Percentiles rank a stretch among this genome's conserved stretches.
These are phyloP conservation scores for Papilio elwesi DNA, from an alignment of 2,888 invertebrate genomes.

Conservation along the genomic window DNA sequence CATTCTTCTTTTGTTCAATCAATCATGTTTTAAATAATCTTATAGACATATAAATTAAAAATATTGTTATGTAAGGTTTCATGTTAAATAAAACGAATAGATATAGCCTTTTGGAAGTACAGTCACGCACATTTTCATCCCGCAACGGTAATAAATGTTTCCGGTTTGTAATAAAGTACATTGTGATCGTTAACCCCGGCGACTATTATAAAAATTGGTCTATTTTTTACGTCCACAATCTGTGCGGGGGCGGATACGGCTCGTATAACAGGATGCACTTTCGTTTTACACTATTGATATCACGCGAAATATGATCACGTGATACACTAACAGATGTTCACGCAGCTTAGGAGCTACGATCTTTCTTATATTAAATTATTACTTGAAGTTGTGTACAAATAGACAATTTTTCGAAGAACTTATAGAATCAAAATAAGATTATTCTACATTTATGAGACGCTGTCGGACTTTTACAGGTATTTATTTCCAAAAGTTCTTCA, in stretches of 20 bases:
- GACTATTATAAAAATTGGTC: slow-evolving; percentile 80
- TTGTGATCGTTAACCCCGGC: slow-evolving; percentile 67
- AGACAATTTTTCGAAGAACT: neutral
- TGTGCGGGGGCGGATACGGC: slow-evolving; percentile 79
- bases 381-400: neutral
- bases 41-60: neutral
- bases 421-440: neutral
- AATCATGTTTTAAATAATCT: neutral
- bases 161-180: slow-evolving; percentile 79
- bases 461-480: no score
- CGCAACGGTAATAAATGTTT: slow-evolving; percentile 77
- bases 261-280: slow-evolving; percentile 82
- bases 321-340: slow-evolving; percentile 72
- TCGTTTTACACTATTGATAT: slow-evolving; percentile 68
- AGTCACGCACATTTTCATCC: slow-evolving; percentile 61
- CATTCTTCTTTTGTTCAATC: neutral
- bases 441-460: no score
- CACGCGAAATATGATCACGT: slow-evolving; percentile 74
- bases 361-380: neutral
- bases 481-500: no score
- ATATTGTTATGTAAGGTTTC: neutral
- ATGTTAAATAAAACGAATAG: neutral
- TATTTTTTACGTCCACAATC: slow-evolving; percentile 78
- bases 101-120: slow-evolving; percentile 36
- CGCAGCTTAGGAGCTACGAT: neutral